Evolutionary conservation across 2,113 vertebrate species (phyloP), one percentile per base, ranked within the genome.

Genomic region (Notarius lentiginosus): DNA sequence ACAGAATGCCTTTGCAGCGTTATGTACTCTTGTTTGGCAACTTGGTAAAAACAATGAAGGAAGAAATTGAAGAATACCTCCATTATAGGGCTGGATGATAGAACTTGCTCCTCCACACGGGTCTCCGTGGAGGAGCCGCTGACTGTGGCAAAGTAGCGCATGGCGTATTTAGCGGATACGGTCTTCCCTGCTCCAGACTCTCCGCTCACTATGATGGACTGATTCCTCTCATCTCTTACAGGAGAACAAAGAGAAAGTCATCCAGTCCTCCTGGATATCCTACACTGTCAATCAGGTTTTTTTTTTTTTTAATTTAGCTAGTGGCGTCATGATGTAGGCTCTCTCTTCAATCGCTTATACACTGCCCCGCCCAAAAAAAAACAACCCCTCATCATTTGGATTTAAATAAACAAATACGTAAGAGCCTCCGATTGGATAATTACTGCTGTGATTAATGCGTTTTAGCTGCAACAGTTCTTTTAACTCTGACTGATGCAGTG

Each of bases 21-120:
- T 24, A 53, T 20, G 63, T 47, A 10, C 9, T 27, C 17, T 53
- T 72, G 17, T 75, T 27, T 47, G 7, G 12, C 8, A 27, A 55
- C 7, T 58, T 22, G n/a, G 20, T 27, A 84, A 24, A 60, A 60
- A 17, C 73, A 51, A 55, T 53, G 2, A 55, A 77, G 7, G 12
- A n/a, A 77, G 2, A 27, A 53, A 53, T 30, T 58, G 27, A 58
- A 20, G 17, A 92, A 95, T 93, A 99, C 98, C 98, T 99, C 98
- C 98, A 99, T 99, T 91, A 99, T 99, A 87, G 98, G 98, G 89
- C 95, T 99, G 91, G 98, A 99, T 10, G 98, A 98, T 90, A 99
- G 92, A 61, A 99, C 98, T 82, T 95, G 97, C 80, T 99, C 97
- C 89, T 99, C 98, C 1, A 99, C 95, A 1, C 95, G 97, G 90